A percentile compares a stretch with the other conserved stretches of the same genome.
Evolutionary conservation across 2,797 vertebrate species (phyloP).

Genomic region (Alauda arvensis): DNA sequence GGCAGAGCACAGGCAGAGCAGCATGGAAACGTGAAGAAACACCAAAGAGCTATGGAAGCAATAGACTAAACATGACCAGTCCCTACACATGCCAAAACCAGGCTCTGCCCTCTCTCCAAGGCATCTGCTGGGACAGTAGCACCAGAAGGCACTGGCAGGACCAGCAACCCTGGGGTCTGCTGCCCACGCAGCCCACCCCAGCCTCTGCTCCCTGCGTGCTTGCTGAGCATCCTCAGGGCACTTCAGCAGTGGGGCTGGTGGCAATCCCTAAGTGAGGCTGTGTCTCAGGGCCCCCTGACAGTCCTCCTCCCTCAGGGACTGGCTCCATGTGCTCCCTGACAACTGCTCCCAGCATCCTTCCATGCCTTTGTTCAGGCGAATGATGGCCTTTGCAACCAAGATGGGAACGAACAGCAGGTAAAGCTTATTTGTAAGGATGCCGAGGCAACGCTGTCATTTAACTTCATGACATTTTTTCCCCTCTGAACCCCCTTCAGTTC

Average conservation of each 20-base stretch:
- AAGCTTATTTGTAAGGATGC: conserved; percentile 46
- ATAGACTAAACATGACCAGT: accelerated
- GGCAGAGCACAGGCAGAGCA: neutral
- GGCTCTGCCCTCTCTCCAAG: neutral
- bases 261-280: neutral
- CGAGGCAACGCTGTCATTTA: conserved; percentile 49
- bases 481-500: conserved; percentile 28
- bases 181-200: neutral
- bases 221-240: neutral
- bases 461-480: conserved; percentile 23
- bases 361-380: conserved; percentile 48
- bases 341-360: neutral
- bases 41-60: neutral
- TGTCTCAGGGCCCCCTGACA: neutral
- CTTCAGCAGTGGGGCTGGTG: neutral
- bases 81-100: neutral
- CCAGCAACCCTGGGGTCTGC: neutral
- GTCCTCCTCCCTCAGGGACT: neutral
- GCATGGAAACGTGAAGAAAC: neutral
- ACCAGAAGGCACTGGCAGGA: neutral
- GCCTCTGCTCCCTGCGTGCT: accelerated
- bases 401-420: conserved; percentile 57
- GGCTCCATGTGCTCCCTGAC: neutral
- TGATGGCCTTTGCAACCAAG: conserved; percentile 29
- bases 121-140: neutral